Evolutionary conservation across 2,797 vertebrate species (phyloP), one percentile per base, ranked within the genome.

Genomic region (Chloroceryle inda): DNA sequence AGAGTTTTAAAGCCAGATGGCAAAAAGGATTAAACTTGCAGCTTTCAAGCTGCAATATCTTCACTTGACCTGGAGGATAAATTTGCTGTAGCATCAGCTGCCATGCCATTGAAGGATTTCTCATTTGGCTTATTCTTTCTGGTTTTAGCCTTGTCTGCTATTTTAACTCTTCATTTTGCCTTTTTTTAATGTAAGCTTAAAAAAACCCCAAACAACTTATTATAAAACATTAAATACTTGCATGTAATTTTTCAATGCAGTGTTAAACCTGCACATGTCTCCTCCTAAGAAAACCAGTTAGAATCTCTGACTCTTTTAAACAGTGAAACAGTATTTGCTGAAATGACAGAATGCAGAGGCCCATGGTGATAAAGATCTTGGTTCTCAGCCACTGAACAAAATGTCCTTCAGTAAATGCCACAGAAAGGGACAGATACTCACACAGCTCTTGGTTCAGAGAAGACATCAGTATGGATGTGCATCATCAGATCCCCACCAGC

Each of bases 401-500:
- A 29, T 1, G 23, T 44, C 72, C 78, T 56, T 66, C 37, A 4
- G 11, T 33, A 11, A 20, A 50, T 21, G 76, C 38, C 63, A 26
- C 17, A 38, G 47, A 11, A 27, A 71, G 33, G 45, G 21, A n/a
- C 20, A 31, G 72, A 86, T 94, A 99, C 99, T 99, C 98, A 99
- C 99, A 99, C 98, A 93, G 99, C 99, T 95, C 99, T 98, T 26
- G 99, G 98, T 97, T 99, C 99, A 45, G 99, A 99, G 98, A 99
- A 99, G 84, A 99, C 99, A 40, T 99, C 99, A 2, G 99, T 99
- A 67, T 99, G 99, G 96, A 99, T 99, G 98, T 99, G 99, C 99
- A 99, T 99, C 99, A 99, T 99, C 86, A 99, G 98, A 97, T 99
- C 99, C n/a, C 99, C 99, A 47, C 99, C 99, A 12, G 99, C 99